Evolutionary conservation across 2,113 vertebrate genomes (phyloP), one percentile per base, ranked within the genome.

Genomic region (Plecturocebus donacophilus): DNA sequence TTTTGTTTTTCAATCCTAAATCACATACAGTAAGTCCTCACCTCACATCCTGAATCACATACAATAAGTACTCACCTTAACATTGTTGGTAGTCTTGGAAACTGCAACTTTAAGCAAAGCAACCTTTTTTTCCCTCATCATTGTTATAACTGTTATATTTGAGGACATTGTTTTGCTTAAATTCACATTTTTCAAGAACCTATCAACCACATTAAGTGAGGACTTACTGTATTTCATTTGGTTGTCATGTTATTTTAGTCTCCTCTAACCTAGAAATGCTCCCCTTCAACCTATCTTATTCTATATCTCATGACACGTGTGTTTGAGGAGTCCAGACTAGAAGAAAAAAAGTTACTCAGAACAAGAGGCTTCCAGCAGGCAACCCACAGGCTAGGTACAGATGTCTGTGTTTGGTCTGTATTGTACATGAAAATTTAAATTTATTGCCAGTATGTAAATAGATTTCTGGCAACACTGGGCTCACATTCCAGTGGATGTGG

Each of bases 301-400:
- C 66, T 87, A 0, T 95, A 66, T 96, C 30, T 81, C 23, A 45
- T 25, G 9, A 77, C 7, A 38, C 49, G 17, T 54, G 23, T 92
- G 85, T 95, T 73, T 89, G 84, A 92, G 88, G 61, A 85, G 30
- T 80, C 30, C 71, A 52, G 49, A 49, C 49, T 52, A 79, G 14
- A n/a, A 30, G 73, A 91, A 86, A 70, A 90, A 83, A 79, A 94
- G 27, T 95, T 84, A 54, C 49, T 93, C 27, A 90, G 21, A 90
- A 64, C 0, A 54, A 32, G 52, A 64, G 42, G 23, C 79, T 92
- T 42, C 68, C 49, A 88, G 0, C 27, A 80, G 35, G 77, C 8
- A 92, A 25, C 71, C 47, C 25, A 27, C 27, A 84, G 52, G n/a
- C 79, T 90, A 89, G 52, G 64, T 87, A 89, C 32, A 90, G 30